Conservation (phyloP, 1,140 invertebrate species). For the Lepidurus packardi region DNA sequence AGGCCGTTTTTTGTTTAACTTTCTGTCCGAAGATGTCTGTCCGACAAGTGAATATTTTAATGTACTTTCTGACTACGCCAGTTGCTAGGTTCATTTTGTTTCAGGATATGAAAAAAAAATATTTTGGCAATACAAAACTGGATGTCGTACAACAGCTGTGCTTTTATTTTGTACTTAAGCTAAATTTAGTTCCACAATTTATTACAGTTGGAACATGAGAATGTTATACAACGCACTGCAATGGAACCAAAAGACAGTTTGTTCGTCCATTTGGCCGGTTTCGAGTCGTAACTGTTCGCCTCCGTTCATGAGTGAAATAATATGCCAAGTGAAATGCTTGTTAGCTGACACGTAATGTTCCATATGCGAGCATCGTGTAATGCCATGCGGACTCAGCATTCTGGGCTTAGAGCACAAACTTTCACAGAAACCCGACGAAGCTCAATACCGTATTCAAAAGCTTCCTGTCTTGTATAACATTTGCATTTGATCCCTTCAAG, state of each 20-base stretch:
- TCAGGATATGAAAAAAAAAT: neutral
- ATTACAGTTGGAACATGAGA: slow-evolving; percentile 1
- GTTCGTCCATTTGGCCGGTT: neutral
- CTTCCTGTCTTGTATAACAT: neutral
- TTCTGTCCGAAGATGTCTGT: neutral
- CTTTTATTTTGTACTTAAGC: neutral
- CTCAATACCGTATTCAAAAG: neutral
- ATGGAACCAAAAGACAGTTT: neutral
- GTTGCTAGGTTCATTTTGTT: neutral
- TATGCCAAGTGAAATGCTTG: slow-evolving; percentile 19
- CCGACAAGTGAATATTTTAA: neutral
- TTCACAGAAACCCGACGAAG: neutral
- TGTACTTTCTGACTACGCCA: neutral
- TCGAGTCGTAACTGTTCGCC: neutral
- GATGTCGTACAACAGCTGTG: neutral
- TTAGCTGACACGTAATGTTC: slow-evolving; percentile 19
- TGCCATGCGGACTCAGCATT: slow-evolving; percentile 17
- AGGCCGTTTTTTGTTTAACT: neutral
- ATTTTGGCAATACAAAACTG: slow-evolving; percentile 18
- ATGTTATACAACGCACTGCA: neutral
- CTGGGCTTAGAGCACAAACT: neutral
- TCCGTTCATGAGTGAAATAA: slow-evolving; percentile 18
- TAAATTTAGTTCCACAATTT: neutral
- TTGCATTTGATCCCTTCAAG: neutral
- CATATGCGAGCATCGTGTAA: slow-evolving; percentile 1